Evolutionary conservation across 2,797 vertebrate species (phyloP).

Genomic region (Melopsittacus undulatus): DNA sequence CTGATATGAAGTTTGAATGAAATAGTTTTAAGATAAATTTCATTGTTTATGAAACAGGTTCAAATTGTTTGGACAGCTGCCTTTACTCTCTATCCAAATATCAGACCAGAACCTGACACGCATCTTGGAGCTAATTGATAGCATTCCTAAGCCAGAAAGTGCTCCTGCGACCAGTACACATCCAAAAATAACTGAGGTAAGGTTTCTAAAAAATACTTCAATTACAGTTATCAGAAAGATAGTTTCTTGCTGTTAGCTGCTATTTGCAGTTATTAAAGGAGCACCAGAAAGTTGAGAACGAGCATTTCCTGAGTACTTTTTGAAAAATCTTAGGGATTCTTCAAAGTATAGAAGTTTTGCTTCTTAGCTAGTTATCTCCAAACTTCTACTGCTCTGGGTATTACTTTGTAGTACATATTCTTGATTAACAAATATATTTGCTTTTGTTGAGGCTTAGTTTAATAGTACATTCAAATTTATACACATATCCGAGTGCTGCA

Average conservation of each 20-base stretch:
- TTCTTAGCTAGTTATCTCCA: not conserved
- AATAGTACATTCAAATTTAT: not conserved
- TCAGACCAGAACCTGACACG: constrained; percentile 91
- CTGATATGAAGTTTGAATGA: not conserved
- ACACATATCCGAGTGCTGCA: fast-evolving
- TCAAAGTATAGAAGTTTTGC: not conserved
- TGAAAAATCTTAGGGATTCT: not conserved
- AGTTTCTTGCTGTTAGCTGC: not conserved
- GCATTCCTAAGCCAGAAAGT: constrained; percentile 90
- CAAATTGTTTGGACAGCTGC: constrained; percentile 91
- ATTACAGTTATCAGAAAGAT: not conserved
- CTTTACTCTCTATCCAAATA: constrained; percentile 89
- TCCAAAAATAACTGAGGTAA: constrained; percentile 80
- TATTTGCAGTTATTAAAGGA: not conserved
- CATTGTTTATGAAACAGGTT: constrained; percentile 79
- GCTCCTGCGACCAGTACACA: constrained; percentile 66
- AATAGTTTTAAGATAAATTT: not conserved
- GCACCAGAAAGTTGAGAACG: not conserved
- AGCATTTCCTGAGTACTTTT: not conserved
- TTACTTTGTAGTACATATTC: not conserved
- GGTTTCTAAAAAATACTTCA: not conserved
- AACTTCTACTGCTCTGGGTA: not conserved
- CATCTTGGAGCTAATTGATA: constrained; percentile 89
- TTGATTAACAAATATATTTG: not conserved
- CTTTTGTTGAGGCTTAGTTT: not conserved